Percentiles rank a stretch among this genome's conserved stretches.
Evolutionary conservation across 2,113 vertebrate genomes (phyloP).

Genomic region (Ia io): DNA sequence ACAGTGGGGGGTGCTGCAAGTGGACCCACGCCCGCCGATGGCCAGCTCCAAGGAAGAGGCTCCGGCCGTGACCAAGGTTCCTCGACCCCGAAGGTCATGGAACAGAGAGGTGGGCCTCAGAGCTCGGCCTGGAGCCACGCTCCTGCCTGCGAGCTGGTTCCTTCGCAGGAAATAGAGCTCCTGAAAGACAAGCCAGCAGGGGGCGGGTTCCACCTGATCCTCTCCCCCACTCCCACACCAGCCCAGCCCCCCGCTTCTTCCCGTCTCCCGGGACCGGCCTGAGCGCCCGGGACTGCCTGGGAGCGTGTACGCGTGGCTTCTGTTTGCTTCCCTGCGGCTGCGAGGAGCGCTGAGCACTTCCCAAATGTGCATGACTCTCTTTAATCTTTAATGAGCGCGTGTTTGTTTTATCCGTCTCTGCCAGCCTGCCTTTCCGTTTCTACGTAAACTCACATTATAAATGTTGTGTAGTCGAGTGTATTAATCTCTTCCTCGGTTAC

Average conservation of each 20-base stretch:
- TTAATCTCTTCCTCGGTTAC: not conserved
- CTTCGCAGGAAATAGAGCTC: too few relatives aligned
- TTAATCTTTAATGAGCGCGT: not conserved
- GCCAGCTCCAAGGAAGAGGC: not conserved
- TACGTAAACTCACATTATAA: not conserved
- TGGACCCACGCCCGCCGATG: not conserved
- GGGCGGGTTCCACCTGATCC: rapidly evolving
- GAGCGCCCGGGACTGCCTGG: not conserved
- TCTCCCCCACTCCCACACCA: rapidly evolving
- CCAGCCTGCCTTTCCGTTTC: not conserved
- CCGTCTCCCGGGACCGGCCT: not conserved
- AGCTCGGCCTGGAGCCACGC: not conserved
- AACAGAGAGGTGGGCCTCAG: not conserved
- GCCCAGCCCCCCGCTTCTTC: not conserved
- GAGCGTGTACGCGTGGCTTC: rapidly evolving
- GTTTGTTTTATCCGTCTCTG: not conserved
- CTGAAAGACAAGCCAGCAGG: rapidly evolving
- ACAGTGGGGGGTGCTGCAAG: too few relatives aligned
- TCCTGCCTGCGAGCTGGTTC: not conserved
- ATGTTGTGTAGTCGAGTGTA: not conserved
- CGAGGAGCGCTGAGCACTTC: not conserved
- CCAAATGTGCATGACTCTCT: not conserved
- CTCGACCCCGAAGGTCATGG: not conserved
- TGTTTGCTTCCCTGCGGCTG: too few relatives aligned
- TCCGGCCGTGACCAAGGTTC: not conserved